Evolutionary conservation across 2,888 invertebrate genomes (phyloP), one percentile per base, ranked within the genome.

Genomic region (Latrodectus elegans): DNA sequence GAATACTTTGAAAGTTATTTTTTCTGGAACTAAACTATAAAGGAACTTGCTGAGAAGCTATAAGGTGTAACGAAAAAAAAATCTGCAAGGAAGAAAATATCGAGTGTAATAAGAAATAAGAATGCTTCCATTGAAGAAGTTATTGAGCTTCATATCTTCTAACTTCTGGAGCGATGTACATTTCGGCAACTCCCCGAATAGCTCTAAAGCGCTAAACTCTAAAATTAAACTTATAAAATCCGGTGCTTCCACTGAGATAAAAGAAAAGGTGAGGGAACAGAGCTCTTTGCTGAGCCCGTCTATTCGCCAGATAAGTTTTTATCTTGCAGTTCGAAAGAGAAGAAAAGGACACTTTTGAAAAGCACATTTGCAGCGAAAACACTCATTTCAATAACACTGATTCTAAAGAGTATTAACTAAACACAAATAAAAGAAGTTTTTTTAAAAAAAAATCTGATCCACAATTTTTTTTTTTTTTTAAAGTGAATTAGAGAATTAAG

Each of bases 141-240:
- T 38, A 38, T 38, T 38, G 38, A 38, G 38, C 38, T 38, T 60
- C 51, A 70, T 82, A 75, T 82, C 82, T 78, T 60, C 78, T 26
- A 78, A 77, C 73, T 78, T 38, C 60, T 72, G 73, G 78, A 84
- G 77, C 72, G 67, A 78, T 78, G 78, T 77, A 84, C 84, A 84
- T 78, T 84, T 84, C n/a, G 77, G 60, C 55, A 73, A 84, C 65
- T 84, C 84, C 84, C 84, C 77, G 73, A 84, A 78, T 78, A 84
- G 78, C 84, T 84, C 84, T 84, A 84, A 84, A 84, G 84, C 72
- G 84, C n/a, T 67, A 26, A 72, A 53, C 78, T 84, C 84, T 77
- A 78, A 84, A 84, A 84, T 84, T 84, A 84, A 84, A 84, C 84
- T 77, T 78, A 84, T 84, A 84, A 84, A 84, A 84, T 84, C 78